Conservation (phyloP, 2,888 invertebrate genomes). For the Phymatocera aterrima region DNA sequence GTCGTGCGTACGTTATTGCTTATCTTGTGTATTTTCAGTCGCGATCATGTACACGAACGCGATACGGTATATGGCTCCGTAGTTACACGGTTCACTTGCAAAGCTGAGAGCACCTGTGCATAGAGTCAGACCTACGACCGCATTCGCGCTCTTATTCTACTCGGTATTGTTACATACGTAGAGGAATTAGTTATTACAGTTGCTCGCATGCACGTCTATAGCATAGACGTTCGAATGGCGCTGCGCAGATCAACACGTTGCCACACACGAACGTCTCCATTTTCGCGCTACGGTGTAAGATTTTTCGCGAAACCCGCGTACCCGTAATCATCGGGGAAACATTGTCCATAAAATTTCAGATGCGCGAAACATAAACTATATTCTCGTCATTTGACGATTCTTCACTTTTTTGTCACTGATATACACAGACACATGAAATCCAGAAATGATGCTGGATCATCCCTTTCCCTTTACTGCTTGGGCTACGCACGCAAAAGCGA, state of each 20-base stretch:
- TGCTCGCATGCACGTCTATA: neutral
- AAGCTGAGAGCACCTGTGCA: constrained; percentile 8
- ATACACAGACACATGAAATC: no score
- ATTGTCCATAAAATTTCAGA: neutral
- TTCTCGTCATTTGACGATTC: neutral
- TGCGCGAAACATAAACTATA: neutral
- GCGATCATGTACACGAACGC: neutral
- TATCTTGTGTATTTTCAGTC: constrained; percentile 11
- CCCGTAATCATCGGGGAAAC: neutral
- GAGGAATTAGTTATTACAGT: neutral
- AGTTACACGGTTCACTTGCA: neutral
- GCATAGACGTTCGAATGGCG: neutral
- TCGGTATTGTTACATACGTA: neutral
- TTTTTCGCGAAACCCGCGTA: neutral
- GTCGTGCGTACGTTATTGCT: neutral
- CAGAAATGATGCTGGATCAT: no score
- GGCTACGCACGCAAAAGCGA: no score
- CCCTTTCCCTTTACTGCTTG: no score
- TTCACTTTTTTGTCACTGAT: neutral
- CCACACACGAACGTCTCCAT: constrained; percentile 12
- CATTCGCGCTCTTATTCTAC: neutral
- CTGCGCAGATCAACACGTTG: constrained; percentile 5
- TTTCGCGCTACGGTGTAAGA: constrained; percentile 23
- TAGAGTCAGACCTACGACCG: neutral
- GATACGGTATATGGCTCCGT: neutral